phyloP scores from a whole-genome alignment of 2,113 vertebrate genomes.

The Oreocharis arfaki region DNA sequence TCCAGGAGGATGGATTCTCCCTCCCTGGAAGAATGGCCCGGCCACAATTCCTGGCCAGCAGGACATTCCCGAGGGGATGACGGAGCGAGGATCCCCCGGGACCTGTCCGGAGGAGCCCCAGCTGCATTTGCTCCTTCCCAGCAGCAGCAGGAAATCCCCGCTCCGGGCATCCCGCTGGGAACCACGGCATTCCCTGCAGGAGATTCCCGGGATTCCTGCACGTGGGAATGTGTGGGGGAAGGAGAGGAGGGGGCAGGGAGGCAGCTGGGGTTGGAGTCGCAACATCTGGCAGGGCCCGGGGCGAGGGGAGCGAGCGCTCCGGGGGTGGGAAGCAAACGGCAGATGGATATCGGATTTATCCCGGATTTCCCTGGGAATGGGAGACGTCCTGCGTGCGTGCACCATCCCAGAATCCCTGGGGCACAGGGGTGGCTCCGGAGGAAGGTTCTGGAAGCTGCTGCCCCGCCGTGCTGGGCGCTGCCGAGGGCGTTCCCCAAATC shows the following conservation, averaged over 20 bases:
- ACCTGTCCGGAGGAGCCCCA: neutral
- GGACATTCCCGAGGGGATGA: neutral
- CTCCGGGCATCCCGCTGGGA: neutral
- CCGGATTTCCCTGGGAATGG: neutral
- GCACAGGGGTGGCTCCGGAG: rapidly evolving
- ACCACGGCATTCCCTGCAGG: neutral
- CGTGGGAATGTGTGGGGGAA: neutral
- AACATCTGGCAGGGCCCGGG: neutral
- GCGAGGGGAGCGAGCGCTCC: neutral
- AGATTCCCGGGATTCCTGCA: neutral
- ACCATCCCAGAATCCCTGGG: neutral
- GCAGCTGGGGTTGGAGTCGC: neutral
- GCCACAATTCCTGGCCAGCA: neutral
- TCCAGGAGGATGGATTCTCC: neutral
- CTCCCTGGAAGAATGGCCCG: neutral
- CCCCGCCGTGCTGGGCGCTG: neutral
- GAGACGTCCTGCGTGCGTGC: rapidly evolving
- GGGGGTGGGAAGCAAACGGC: neutral
- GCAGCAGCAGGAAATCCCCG: neutral
- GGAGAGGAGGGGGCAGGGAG: neutral
- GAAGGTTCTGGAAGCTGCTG: neutral
- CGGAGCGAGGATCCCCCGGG: neutral
- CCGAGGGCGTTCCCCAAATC: neutral
- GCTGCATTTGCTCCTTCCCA: neutral
- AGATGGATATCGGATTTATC: neutral